A percentile compares a stretch with the other conserved stretches of the same genome.
Evolutionary conservation across 2,888 invertebrate genomes (phyloP).

Genomic region (Lasioglossum malachurum): DNA sequence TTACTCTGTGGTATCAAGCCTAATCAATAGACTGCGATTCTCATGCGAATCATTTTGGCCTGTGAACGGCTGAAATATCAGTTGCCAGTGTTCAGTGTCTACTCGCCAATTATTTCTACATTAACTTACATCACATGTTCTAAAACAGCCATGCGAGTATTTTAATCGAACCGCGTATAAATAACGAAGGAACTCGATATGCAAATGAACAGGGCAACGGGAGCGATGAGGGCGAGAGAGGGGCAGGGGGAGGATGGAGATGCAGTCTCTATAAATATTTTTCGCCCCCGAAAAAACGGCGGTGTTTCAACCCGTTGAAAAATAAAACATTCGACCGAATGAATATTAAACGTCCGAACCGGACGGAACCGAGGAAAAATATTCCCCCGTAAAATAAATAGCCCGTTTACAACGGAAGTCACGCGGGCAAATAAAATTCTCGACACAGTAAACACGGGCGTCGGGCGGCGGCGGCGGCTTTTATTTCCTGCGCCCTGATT

Average conservation of each 20-base stretch:
- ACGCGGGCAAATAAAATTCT: constrained; percentile 19
- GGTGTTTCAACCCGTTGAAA: not conserved
- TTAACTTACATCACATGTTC: not conserved
- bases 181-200: not conserved
- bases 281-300: not conserved
- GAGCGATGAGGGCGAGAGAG: not conserved
- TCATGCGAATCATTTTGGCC: not conserved
- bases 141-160: not conserved
- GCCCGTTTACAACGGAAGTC: not conserved
- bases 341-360: constrained; percentile 11
- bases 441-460: not conserved
- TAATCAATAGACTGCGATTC: not conserved
- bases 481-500: not conserved
- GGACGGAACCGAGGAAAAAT: not conserved
- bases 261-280: not conserved
- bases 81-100: not conserved
- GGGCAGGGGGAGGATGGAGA: not conserved
- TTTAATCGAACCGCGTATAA: not conserved
- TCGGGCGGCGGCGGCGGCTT: not conserved
- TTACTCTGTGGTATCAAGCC: not conserved
- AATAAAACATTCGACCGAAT: constrained; percentile 8
- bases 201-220: not conserved
- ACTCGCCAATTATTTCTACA: not conserved
- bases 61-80: not conserved
- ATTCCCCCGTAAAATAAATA: constrained; percentile 14